Evolutionary conservation across 2,888 invertebrate genomes (phyloP).

Genomic region (Octodonta nipae): DNA sequence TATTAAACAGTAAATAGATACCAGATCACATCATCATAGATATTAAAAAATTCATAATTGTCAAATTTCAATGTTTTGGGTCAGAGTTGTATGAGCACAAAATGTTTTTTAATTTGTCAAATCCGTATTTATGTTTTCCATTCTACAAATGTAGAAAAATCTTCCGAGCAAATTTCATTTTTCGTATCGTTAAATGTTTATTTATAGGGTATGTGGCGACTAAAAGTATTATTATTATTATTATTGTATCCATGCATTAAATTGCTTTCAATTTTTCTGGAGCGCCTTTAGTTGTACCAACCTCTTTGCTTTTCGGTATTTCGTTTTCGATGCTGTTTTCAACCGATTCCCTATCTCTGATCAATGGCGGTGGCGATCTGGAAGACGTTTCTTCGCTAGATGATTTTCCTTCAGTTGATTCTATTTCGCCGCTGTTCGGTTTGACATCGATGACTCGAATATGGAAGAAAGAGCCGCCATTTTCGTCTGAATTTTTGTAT

Average conservation of each 20-base stretch:
- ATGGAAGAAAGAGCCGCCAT: slow-evolving; percentile 33
- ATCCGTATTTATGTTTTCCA: too few species aligned
- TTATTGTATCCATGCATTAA: slow-evolving; percentile 3
- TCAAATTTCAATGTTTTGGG: too few species aligned
- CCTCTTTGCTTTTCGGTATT: slow-evolving; percentile 27
- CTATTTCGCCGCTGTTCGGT: slow-evolving; percentile 28
- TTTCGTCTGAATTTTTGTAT: slow-evolving; percentile 33
- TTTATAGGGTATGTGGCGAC: too few species aligned
- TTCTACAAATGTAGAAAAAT: too few species aligned
- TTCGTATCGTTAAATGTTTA: too few species aligned
- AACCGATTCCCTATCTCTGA: slow-evolving; percentile 24
- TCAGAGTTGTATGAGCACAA: too few species aligned
- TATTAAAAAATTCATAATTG: too few species aligned
- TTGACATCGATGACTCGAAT: slow-evolving; percentile 38
- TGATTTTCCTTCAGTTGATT: slow-evolving; percentile 18
- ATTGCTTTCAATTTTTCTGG: slow-evolving; percentile 26
- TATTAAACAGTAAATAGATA: too few species aligned
- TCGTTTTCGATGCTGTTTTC: slow-evolving; percentile 29
- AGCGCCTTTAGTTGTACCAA: slow-evolving; percentile 22
- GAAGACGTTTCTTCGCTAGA: slow-evolving; percentile 17
- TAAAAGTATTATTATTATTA: too few species aligned
- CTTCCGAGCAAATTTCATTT: too few species aligned
- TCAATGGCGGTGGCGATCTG: slow-evolving; percentile 4
- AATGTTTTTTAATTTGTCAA: too few species aligned
- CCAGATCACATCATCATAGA: too few species aligned